Evolutionary conservation across 1,140 invertebrate species (phyloP), one percentile per base, ranked within the genome.

Genomic region (Orchestia grillus): DNA sequence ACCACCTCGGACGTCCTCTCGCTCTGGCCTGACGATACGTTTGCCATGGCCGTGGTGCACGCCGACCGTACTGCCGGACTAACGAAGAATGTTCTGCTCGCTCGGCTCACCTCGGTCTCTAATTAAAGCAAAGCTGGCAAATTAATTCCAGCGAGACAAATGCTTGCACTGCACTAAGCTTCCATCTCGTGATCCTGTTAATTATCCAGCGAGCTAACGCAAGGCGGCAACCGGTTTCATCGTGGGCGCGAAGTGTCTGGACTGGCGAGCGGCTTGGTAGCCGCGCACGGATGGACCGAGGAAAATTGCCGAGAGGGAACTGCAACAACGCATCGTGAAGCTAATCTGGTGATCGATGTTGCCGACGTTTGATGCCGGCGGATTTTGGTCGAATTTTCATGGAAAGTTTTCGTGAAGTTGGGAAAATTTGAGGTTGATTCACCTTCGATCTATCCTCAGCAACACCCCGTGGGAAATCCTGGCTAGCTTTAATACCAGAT

Each of bases 161-260:
- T 44, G 88, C 88, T 90, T 90, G 88, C 88, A 90, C 88, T 90
- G 88, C 88, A 44, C 88, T 77, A 90, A 90, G 88, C 88, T 90
- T 90, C 88, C 88, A 90, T 90, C 88, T 90, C 88, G 88, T 90
- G 41, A 90, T 90, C 41, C n/a, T 44, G 41, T 90, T 90, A 90
- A 90, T 90, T 90, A 90, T 90, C 41, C 41, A 19, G 6, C 3
- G 88, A 90, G 88, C 41, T 42, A 44, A 90, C 88, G 62, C 88
- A 41, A 90, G 11, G 41, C 23, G 88, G 41, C 88, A 90, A 90
- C 88, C 88, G 88, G 88, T 90, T 90, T 44, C 11, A 77, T 77
- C 36, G 11, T 77, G 28, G 62, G 62, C 62, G 62, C 62, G 15
- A 77, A 77, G 62, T 77, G 62, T 36, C 62, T 8, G 15, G 62